Evolutionary conservation across 2,797 vertebrate genomes (phyloP), one percentile per base, ranked within the genome.

Genomic region (Typhlichthys subterraneus): DNA sequence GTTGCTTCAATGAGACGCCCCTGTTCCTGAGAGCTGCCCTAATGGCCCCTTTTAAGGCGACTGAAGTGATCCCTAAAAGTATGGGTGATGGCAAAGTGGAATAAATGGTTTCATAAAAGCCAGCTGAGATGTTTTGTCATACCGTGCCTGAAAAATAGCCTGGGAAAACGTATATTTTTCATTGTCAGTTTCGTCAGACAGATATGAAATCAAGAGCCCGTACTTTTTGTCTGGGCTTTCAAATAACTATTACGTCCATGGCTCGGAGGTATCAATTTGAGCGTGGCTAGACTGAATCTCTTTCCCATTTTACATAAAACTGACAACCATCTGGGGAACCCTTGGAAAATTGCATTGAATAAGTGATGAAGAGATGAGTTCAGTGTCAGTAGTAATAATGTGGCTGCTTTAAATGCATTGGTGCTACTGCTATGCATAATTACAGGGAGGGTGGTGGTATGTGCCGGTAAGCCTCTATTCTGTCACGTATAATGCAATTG

Each of bases 71-170:
- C 87, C 81, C 76, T 76, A 72, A 83, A 85, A 85, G 83, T 80
- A 72, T 69, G 79, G 75, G 73, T 63, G 79, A 85, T 73, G 75
- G 79, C 80, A 82, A 88, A 89, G 85, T 87, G 86, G 77, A 84
- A 83, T 80, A 88, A 91, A 91, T 87, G 80, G 80, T 69, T 83
- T 65, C 59, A 65, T 90, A 88, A 92, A 90, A 90, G 88, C 85
- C 54, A 12, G 54, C 38, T 4, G 54, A 76, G 84, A 79, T 76
- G 78, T 83, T 90, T 85, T 88, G 82, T 87, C 64, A 72, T 76
- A 63, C 63, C 63, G 61, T 46, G 5, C 75, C 52, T 53, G 80
- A 84, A 79, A 78, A 76, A 76, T 61, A 69, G 77, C 53, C 70
- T 48, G 6, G 13, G 23, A 57, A 64, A 87, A 84, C 81, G 45